Base-by-base conservation (phyloP, 2,888 invertebrate species). In the Biston stratarius region DNA sequence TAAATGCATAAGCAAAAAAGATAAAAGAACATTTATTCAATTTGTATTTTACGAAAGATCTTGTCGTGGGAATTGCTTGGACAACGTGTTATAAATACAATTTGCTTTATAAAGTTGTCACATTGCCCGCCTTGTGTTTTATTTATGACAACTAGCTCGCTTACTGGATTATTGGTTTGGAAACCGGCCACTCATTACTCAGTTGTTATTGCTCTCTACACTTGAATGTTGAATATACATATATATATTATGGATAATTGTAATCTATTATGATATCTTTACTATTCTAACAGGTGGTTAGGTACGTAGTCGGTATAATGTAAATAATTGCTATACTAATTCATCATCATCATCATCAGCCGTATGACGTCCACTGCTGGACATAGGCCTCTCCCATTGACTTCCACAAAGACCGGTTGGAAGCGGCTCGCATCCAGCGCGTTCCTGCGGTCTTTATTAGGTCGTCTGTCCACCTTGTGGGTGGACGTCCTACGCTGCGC, bases 81-180 rank as follows among this genome's bases (percentile, higher is more conserved):
- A 69, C 45, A 52, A 68, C 68, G 57, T 69, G 60, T 64, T 65
- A 52, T 67, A 55, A 64, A 64, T 49, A 67, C 67, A 65, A 67
- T 69, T 74, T 67, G 65, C 68, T 65, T 59, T 72, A 70, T 70
- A 67, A 70, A 70, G 68, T 69, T 70, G 72, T 67, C 69, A 70
- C 70, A 70, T 59, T 69, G 48, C 49, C 42, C 61, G 60, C 61
- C 51, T 60, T 52, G 51, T 63, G n/a, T 62, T 62, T 70, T 61
- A 70, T 69, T 67, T 67, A 67, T 60, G 63, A 59, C 66, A 62
- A 58, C 67, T 59, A 42, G 61, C 51, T 64, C 57, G 58, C 58
- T 51, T 63, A 49, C 66, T 67, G 49, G 67, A 64, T 72, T 72
- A 74, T 70, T 71, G 70, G 67, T 69, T 73, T 68, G 61, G 68